Percentiles rank a stretch among this genome's conserved stretches.
Evolutionary conservation across 2,888 invertebrate genomes (phyloP).

Genomic region (Pandemis corylana): DNA sequence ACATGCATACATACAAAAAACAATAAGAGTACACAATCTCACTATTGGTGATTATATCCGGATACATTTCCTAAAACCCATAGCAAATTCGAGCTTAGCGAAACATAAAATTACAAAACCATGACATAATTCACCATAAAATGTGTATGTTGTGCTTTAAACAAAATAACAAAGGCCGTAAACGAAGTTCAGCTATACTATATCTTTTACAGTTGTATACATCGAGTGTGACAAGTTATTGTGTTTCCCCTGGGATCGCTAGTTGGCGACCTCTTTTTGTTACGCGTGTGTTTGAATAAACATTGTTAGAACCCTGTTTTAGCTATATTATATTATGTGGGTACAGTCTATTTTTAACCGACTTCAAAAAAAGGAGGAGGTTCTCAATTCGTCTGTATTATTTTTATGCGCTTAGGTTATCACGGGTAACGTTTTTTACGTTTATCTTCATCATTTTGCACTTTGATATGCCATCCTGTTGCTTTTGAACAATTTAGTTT

Average conservation of each 20-base stretch:
- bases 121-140: neutral
- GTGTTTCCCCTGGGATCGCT: constrained; percentile 25
- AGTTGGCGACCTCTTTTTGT: constrained; percentile 33
- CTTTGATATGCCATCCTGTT: no score
- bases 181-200: neutral
- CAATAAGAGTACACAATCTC: no score
- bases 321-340: neutral
- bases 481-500: no score
- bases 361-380: no score
- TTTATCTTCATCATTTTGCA: neutral
- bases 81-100: neutral
- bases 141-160: neutral
- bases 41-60: no score
- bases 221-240: constrained; percentile 24
- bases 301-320: constrained; percentile 1
- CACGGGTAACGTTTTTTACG: no score
- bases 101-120: neutral
- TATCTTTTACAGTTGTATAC: constrained; percentile 8
- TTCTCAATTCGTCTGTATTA: no score
- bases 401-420: neutral
- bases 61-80: no score
- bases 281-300: constrained; percentile 14
- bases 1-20: no score
- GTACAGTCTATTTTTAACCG: neutral
- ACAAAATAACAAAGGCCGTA: constrained; percentile 5